A percentile compares a stretch with the other conserved stretches of the same genome.
Evolutionary conservation across 2,113 vertebrate genomes (phyloP).

Genomic region (Halcyon senegalensis): DNA sequence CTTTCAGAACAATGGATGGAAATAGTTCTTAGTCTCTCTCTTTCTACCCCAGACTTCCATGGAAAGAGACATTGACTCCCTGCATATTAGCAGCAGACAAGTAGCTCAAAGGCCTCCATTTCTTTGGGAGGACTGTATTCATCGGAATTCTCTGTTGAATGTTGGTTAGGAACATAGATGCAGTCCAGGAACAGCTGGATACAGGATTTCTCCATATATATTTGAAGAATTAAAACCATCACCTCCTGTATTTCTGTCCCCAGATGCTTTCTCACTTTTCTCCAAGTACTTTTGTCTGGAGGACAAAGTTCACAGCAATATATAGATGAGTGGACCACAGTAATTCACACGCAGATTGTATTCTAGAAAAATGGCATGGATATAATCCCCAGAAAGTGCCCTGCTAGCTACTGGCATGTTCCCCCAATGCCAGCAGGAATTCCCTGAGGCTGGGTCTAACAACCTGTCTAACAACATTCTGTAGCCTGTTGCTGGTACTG

Average conservation of each 20-base stretch:
- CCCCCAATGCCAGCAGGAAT: not conserved
- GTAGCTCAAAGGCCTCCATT: not conserved
- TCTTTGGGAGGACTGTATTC: not conserved
- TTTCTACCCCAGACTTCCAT: not conserved
- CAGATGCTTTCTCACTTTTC: not conserved
- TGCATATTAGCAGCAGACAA: not conserved
- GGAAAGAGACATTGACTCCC: not conserved
- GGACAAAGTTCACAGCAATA: not conserved
- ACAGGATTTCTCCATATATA: not conserved
- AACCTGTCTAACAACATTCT: not conserved
- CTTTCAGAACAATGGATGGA: not conserved
- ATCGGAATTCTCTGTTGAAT: not conserved
- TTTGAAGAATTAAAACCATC: not conserved
- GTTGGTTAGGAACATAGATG: not conserved
- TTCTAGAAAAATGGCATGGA: not conserved
- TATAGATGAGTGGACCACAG: not conserved
- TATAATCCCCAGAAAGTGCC: not conserved
- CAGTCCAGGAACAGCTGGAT: not conserved
- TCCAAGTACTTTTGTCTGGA: not conserved
- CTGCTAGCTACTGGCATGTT: rapidly evolving
- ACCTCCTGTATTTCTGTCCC: too few relatives aligned
- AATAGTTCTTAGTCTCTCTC: not conserved
- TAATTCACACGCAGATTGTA: not conserved
- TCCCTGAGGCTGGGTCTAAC: not conserved
- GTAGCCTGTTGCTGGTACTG: rapidly evolving